Evolutionary conservation across 2,113 vertebrate species (phyloP).

Genomic region (Meriones unguiculatus): DNA sequence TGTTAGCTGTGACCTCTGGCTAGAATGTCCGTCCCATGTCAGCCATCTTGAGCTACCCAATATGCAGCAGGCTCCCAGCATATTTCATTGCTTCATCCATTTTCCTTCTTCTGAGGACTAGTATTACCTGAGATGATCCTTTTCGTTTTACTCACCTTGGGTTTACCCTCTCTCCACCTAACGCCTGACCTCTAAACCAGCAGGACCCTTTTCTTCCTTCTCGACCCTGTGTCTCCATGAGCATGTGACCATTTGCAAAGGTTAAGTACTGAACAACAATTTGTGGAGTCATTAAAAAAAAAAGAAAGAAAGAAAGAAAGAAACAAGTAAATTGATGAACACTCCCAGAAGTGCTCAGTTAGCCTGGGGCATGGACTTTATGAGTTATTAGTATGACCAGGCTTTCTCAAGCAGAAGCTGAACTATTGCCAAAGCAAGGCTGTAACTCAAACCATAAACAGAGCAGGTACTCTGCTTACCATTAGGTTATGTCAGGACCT

Average conservation of each 20-base stretch:
- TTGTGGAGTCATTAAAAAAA: background rate
- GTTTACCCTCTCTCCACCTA: background rate
- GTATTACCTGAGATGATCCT: conserved; percentile 37
- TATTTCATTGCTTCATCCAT: background rate
- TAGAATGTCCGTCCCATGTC: background rate
- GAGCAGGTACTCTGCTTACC: background rate
- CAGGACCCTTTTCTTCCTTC: background rate
- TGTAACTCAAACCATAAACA: conserved; percentile 57
- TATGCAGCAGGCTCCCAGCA: background rate
- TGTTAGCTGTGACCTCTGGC: background rate
- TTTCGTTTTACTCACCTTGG: background rate
- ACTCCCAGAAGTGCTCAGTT: conserved; percentile 4
- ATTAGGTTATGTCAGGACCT: background rate
- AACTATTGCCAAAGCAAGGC: conserved; percentile 49
- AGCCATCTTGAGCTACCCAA: background rate
- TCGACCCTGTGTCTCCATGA: background rate
- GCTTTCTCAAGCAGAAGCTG: conserved; percentile 54
- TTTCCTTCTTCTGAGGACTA: conserved; percentile 44
- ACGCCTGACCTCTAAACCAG: background rate
- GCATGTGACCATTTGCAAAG: background rate
- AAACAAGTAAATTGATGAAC: background rate
- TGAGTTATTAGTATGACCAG: conserved; percentile 60
- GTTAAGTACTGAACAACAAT: conserved; percentile 28
- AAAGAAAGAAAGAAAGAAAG: background rate
- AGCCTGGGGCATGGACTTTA: conserved; percentile 47